phyloP scores from a whole-genome alignment of 1,140 invertebrate species.

The Aleiodes sp. region DNA sequence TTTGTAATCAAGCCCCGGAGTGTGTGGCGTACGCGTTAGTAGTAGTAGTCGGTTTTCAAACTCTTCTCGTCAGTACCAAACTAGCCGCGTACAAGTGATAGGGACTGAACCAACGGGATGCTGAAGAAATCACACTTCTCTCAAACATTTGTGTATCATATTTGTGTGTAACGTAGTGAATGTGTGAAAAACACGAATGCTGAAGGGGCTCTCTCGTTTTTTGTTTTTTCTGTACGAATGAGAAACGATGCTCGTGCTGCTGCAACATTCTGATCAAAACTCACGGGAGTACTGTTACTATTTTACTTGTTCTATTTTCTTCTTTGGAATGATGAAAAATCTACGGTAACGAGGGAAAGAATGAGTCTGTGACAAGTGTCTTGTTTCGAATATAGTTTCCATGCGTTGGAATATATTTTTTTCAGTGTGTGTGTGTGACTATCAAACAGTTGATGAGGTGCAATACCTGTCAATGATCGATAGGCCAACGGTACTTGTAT shows the following conservation, averaged over 20 bases:
- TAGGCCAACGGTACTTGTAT: constrained; percentile 14
- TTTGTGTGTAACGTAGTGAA: not conserved
- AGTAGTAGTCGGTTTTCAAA: not conserved
- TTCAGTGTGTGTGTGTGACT: not conserved
- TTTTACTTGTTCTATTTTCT: not conserved
- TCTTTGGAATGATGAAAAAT: not conserved
- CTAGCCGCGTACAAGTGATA: constrained; percentile 6
- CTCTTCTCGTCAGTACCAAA: not conserved
- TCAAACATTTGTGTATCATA: not conserved
- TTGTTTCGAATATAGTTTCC: not conserved
- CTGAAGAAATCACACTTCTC: not conserved
- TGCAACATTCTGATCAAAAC: not conserved
- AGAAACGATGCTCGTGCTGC: not conserved
- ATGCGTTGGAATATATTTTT: not conserved
- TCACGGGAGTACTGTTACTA: not conserved
- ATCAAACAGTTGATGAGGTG: constrained; percentile 7
- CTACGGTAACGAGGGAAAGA: not conserved
- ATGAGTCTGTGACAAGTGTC: not conserved
- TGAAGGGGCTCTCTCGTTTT: not conserved
- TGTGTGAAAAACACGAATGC: not conserved
- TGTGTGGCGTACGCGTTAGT: not conserved
- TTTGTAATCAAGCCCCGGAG: constrained; percentile 22
- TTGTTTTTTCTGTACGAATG: not conserved
- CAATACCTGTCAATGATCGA: constrained; percentile 18
- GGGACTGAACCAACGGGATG: not conserved